Conservation (phyloP, 2,888 invertebrate genomes). For the Agrochola litura region DNA sequence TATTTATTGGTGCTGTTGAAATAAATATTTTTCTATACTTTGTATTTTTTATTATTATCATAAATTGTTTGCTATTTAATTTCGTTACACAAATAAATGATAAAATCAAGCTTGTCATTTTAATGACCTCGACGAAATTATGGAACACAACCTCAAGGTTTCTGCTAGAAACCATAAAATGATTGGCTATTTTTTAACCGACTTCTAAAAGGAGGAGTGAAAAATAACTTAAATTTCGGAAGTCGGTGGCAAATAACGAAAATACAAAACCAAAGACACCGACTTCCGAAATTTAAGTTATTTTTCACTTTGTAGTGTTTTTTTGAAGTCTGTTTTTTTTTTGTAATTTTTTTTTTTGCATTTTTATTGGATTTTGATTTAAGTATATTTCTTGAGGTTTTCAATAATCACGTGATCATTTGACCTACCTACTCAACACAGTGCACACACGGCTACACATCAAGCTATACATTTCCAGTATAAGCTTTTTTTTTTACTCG, state of each 20-base stretch:
- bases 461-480: too few relatives aligned
- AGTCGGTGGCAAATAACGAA: too few relatives aligned
- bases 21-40: constrained; percentile 29
- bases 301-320: too few relatives aligned
- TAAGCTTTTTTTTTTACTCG: too few relatives aligned
- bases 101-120: background rate
- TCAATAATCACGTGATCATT: background rate
- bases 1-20: constrained; percentile 6
- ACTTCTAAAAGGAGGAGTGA: too few relatives aligned
- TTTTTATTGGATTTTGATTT: background rate
- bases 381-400: background rate
- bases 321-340: too few relatives aligned
- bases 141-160: background rate
- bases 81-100: background rate
- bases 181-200: background rate
- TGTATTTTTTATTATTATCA: background rate
- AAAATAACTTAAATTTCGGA: too few relatives aligned
- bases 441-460: too few relatives aligned
- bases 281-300: too few relatives aligned
- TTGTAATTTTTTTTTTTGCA: background rate
- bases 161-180: background rate
- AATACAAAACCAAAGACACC: too few relatives aligned
- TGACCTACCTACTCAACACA: too few relatives aligned
- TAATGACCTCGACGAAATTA: background rate
- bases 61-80: background rate